These are phyloP conservation scores for Gadopsis bispinosus DNA, from an alignment of 2,797 vertebrate species.

Conservation along the genomic window DNA sequence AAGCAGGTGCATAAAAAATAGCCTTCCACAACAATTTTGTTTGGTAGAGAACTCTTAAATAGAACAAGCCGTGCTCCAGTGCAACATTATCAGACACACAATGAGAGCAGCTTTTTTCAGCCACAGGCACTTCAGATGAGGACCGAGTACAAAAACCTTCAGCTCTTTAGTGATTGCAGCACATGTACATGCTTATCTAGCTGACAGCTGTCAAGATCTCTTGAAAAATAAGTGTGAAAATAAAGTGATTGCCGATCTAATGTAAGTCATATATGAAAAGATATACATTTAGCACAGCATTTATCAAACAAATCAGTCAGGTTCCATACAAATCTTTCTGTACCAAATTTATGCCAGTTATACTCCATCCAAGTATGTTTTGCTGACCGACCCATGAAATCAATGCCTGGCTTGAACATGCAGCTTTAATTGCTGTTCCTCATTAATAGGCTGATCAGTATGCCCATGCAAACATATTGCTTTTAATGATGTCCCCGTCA, in stretches of 20 bases:
- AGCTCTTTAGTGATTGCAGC: neutral
- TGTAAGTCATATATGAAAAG: neutral
- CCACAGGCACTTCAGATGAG: slow-evolving; percentile 12
- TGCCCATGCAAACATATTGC: slow-evolving; percentile 32
- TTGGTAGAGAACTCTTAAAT: neutral
- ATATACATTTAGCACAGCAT: neutral
- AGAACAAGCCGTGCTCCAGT: neutral
- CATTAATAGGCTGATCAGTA: slow-evolving; percentile 48
- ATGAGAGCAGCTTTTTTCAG: slow-evolving; percentile 9
- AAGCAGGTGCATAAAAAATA: neutral
- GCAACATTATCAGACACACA: neutral
- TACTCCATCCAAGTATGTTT: neutral
- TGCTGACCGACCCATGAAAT: slow-evolving; percentile 47
- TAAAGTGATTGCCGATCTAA: neutral
- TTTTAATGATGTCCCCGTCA: slow-evolving; percentile 26
- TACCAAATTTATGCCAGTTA: slow-evolving; percentile 16
- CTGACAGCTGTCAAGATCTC: neutral
- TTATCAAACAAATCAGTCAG: neutral
- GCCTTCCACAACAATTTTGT: neutral
- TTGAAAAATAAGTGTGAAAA: neutral
- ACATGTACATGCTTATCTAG: neutral
- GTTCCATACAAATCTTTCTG: neutral
- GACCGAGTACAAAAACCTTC: neutral
- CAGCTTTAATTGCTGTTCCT: slow-evolving; percentile 33
- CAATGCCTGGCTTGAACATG: slow-evolving; percentile 44